Base-by-base conservation (phyloP, 2,797 vertebrate genomes). In the Schizopygopsis malacanthus region DNA sequence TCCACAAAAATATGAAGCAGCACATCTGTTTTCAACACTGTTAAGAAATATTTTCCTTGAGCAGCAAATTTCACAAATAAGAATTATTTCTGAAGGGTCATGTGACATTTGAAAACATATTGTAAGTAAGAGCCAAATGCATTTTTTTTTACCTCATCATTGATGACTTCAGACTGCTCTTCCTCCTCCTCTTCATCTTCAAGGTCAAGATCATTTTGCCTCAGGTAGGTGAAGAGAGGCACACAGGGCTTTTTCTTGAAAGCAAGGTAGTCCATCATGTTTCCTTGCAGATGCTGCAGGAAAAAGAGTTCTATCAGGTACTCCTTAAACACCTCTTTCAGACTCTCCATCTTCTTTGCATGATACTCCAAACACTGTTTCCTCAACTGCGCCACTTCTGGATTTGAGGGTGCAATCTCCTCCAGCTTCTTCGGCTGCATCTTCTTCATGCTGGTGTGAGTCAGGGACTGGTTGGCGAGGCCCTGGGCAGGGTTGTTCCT, bases 221-320 rank as follows among this genome's bases (percentile, higher is more conserved):
- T 94, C 80, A 99, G 94, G 88, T 99, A 99, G 0, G 97, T 97
- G 90, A 98, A 98, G 61, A 99, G 93, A 0, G 97, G 97, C 91
- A 97, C 95, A 88, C 97, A 98, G 0, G 97, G 98, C 83, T 99
- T 99, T 95, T 98, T 99, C 93, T 98, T 98, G 87, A 99, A 99
- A 61, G 98, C 96, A 61, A 99, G 76, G 72, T 98, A 99, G 91
- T 99, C 98, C 98, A 99, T 99, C 98, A 99, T 99, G 90, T 99
- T 99, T 47, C 98, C 98, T 91, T 99, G 98, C 25, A 99, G 96
- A 89, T 99, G 98, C 85, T 99, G 98, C 88, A 99, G 93, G 91
- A 99, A 99, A 92, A 99, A 99, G 43, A 99, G 94, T 89, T 99
- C 98, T 1, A 98, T 95, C 91, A 99, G 91, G 87, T 96, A 97